These are phyloP conservation scores for Cranoglanis bouderius DNA, from an alignment of 2,113 vertebrate genomes.

Conservation along the genomic window DNA sequence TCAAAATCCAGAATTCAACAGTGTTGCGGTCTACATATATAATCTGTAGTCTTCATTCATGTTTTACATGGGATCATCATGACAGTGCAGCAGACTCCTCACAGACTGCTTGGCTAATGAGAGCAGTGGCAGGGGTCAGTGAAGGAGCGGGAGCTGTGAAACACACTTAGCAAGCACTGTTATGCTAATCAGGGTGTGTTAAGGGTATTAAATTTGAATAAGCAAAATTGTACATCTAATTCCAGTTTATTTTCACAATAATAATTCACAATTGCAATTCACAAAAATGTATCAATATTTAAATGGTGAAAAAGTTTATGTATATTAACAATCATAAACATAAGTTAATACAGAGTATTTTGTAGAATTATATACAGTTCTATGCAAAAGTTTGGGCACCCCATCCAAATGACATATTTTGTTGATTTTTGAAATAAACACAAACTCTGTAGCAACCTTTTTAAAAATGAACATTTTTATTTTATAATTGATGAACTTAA, in stretches of 20 bases:
- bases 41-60: conserved; percentile 50
- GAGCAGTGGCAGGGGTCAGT: conserved; percentile 36
- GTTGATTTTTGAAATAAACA: background rate
- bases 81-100: conserved; percentile 11
- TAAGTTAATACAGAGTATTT: background rate
- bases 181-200: background rate
- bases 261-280: background rate
- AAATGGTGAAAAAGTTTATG: background rate
- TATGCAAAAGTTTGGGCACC: background rate
- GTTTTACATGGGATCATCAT: conserved; percentile 51
- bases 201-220: background rate
- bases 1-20: background rate
- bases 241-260: background rate
- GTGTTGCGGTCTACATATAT: background rate
- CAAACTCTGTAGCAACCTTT: background rate
- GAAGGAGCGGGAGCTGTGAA: background rate
- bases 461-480: background rate
- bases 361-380: background rate
- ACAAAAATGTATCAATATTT: background rate
- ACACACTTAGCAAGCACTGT: conserved; percentile 51
- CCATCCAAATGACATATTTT: background rate
- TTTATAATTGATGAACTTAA: background rate
- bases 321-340: background rate
- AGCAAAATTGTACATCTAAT: background rate
- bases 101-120: conserved; percentile 33